Evolutionary conservation across 2,113 vertebrate species (phyloP).

Genomic region (Trematocara stigmaticum): DNA sequence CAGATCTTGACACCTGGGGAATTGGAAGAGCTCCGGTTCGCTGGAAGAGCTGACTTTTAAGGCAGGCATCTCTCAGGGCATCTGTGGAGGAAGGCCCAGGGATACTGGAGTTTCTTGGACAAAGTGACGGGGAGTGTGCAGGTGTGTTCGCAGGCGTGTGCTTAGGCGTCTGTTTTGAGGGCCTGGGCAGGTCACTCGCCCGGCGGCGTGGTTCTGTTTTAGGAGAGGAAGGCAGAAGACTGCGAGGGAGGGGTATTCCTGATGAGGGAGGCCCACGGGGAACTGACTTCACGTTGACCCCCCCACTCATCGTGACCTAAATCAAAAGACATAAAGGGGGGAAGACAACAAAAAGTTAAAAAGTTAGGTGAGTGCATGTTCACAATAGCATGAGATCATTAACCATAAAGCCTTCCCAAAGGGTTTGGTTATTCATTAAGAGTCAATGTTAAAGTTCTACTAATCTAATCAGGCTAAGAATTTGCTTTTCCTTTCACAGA

Average conservation of each 20-base stretch:
- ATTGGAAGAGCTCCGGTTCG: constrained; percentile 24
- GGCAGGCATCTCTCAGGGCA: constrained; percentile 14
- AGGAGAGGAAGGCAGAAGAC: constrained; percentile 57
- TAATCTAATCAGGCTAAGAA: background rate
- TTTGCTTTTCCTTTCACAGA: background rate
- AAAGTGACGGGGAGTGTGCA: constrained; percentile 38
- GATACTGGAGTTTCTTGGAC: constrained; percentile 24
- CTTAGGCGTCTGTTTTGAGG: constrained; percentile 33
- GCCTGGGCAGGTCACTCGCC: constrained; percentile 30
- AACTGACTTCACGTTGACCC: constrained; percentile 64
- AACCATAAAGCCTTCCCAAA: background rate
- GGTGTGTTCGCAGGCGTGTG: constrained; percentile 41
- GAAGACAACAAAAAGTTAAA: background rate
- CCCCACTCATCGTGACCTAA: constrained; percentile 66
- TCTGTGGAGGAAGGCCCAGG: constrained; percentile 32
- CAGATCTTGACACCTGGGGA: constrained; percentile 51
- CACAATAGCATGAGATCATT: background rate
- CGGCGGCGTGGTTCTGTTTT: constrained; percentile 49
- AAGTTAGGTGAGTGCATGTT: background rate
- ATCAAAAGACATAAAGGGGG: background rate
- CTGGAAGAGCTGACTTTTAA: constrained; percentile 57
- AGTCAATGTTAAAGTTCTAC: background rate
- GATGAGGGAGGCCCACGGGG: constrained; percentile 48
- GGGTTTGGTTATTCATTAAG: background rate
- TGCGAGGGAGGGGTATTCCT: constrained; percentile 65